These are phyloP conservation scores for Panonychus citri DNA, from an alignment of 1,140 invertebrate genomes.

Conservation along the genomic window DNA sequence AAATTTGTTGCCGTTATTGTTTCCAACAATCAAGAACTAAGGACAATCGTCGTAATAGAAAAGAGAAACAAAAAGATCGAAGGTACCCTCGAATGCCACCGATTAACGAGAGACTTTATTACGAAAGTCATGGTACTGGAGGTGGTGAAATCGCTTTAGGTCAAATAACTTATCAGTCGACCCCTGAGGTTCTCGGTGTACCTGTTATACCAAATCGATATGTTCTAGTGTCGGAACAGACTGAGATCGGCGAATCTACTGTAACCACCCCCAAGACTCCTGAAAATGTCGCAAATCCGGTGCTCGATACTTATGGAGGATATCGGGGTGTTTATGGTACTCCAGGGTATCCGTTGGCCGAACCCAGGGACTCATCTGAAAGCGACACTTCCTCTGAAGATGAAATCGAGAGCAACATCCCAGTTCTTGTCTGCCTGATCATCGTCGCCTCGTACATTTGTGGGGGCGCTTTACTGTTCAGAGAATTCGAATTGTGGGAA, in stretches of 20 bases:
- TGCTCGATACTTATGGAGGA: neutral
- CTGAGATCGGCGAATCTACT: neutral
- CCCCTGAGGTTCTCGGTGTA: neutral
- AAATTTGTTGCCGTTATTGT: slow-evolving; percentile 42
- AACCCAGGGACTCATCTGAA: neutral
- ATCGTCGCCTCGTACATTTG: slow-evolving; percentile 69
- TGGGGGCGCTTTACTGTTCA: slow-evolving; percentile 60
- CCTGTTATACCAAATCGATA: neutral
- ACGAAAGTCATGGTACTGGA: neutral
- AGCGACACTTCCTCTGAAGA: neutral
- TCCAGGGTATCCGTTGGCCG: neutral
- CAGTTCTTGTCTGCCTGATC: slow-evolving; percentile 71
- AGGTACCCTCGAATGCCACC: neutral
- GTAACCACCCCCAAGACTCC: neutral
- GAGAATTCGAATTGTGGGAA: slow-evolving; percentile 47
- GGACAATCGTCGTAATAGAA: slow-evolving; percentile 1
- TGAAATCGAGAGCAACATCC: slow-evolving; percentile 21
- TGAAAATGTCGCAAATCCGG: neutral
- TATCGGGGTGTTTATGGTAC: no score
- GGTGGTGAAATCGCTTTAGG: neutral
- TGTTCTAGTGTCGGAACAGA: neutral
- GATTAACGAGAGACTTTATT: neutral
- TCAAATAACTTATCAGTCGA: neutral
- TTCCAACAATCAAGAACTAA: neutral
- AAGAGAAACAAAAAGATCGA: slow-evolving; percentile 7